A percentile compares a stretch with the other conserved stretches of the same genome.
Evolutionary conservation across 2,797 vertebrate species (phyloP).

Genomic region (Telmatherina bonti): DNA sequence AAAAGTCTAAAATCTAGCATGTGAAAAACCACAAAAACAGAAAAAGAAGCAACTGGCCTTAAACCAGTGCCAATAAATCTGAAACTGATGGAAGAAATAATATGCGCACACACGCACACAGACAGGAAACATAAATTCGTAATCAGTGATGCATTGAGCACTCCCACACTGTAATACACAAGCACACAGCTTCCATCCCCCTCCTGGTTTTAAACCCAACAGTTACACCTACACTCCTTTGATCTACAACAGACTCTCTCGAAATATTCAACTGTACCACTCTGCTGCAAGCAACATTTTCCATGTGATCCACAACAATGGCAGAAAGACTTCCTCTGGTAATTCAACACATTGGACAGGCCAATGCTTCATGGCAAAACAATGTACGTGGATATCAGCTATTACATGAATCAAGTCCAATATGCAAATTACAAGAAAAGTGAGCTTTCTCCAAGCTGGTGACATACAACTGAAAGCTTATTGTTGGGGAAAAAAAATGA

Average conservation of each 20-base stretch:
- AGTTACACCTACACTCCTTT: constrained; percentile 70
- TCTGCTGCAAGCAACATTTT: constrained; percentile 30
- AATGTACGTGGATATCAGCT: neutral
- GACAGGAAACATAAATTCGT: constrained; percentile 23
- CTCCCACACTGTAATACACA: constrained; percentile 57
- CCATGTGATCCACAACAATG: constrained; percentile 8
- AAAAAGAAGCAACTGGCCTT: neutral
- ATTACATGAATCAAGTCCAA: neutral
- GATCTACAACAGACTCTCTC: constrained; percentile 57
- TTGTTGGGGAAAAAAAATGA: no score
- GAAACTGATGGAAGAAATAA: constrained; percentile 3
- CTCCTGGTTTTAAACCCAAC: constrained; percentile 55
- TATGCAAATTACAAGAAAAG: neutral
- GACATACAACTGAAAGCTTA: neutral
- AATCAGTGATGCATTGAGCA: constrained; percentile 41
- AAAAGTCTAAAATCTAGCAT: neutral
- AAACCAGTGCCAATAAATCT: neutral
- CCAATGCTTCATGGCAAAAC: neutral
- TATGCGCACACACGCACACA: neutral
- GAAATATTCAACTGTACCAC: constrained; percentile 43
- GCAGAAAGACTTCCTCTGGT: constrained; percentile 7
- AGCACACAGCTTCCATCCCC: constrained; percentile 47
- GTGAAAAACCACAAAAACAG: neutral
- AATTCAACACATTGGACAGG: neutral
- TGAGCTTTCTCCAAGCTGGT: neutral